A percentile compares a stretch with the other conserved stretches of the same genome.
phyloP scores from a whole-genome alignment of 2,888 invertebrate species.

The Pollenia angustigena region DNA sequence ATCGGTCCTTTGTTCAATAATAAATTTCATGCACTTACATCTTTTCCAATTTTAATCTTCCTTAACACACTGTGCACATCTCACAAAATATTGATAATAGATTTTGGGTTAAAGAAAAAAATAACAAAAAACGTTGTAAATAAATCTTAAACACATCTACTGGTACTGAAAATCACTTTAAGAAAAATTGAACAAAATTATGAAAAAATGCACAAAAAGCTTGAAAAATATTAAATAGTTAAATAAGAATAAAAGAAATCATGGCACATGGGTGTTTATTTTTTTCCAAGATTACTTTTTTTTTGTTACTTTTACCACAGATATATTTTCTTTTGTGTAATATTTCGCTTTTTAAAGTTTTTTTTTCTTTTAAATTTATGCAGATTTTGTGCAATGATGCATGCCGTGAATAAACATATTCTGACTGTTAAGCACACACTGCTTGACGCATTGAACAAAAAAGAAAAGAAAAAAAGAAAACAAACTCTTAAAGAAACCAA shows the following conservation, averaged over 20 bases:
- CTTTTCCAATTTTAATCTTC: neutral
- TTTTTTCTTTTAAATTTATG: constrained; percentile 74
- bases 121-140: constrained; percentile 32
- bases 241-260: constrained; percentile 56
- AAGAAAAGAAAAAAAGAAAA: constrained; percentile 22
- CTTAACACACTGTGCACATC: constrained; percentile 9
- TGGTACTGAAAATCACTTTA: constrained; percentile 53
- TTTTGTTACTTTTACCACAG: neutral
- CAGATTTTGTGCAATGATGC: constrained; percentile 76
- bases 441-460: constrained; percentile 68
- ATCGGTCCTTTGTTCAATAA: neutral
- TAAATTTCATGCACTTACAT: neutral
- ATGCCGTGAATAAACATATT: constrained; percentile 76
- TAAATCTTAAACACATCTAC: constrained; percentile 60
- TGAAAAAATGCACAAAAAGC: constrained; percentile 13
- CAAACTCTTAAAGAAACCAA: constrained; percentile 42
- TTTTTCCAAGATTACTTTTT: neutral
- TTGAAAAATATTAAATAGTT: constrained; percentile 45
- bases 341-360: constrained; percentile 41
- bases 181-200: constrained; percentile 58
- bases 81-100: constrained; percentile 8
- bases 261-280: constrained; percentile 60
- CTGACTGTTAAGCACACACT: constrained; percentile 70
- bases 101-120: constrained; percentile 26
- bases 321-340: constrained; percentile 33